These are phyloP conservation scores for Okamejei kenojei DNA, from an alignment of 2,797 vertebrate genomes.

Conservation along the genomic window DNA sequence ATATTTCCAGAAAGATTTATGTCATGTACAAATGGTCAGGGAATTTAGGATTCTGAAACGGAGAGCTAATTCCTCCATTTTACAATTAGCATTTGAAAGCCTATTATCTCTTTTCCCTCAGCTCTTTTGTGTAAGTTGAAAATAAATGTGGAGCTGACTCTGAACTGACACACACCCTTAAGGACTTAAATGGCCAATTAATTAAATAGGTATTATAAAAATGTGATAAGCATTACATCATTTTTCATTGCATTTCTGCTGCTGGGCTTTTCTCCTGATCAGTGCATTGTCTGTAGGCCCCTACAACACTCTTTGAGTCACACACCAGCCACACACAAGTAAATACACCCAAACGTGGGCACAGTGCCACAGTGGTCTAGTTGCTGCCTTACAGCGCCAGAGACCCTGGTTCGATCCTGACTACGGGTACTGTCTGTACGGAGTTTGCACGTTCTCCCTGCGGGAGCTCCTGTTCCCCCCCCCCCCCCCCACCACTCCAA, in stretches of 20 bases:
- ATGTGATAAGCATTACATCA: background rate
- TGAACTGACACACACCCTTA: background rate
- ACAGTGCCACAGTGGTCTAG: no score
- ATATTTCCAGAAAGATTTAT: background rate
- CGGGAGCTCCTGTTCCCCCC: no score
- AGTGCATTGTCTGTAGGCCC: background rate
- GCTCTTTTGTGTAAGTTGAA: background rate
- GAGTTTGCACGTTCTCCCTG: no score
- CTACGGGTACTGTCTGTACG: no score
- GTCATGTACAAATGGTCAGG: background rate
- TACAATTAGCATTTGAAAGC: conserved; percentile 4
- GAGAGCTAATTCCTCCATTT: background rate
- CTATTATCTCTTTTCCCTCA: background rate
- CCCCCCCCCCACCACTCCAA: no score
- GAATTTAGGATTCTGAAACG: background rate
- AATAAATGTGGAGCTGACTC: background rate
- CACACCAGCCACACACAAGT: no score
- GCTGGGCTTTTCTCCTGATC: background rate
- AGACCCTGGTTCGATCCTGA: no score
- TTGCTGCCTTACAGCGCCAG: no score
- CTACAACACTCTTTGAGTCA: background rate
- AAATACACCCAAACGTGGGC: no score
- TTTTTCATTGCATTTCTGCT: background rate
- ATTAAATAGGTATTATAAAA: background rate
- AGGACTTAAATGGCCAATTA: background rate